These are phyloP conservation scores for Eupithecia inturbata DNA, from an alignment of 2,888 invertebrate genomes.

Conservation along the genomic window DNA sequence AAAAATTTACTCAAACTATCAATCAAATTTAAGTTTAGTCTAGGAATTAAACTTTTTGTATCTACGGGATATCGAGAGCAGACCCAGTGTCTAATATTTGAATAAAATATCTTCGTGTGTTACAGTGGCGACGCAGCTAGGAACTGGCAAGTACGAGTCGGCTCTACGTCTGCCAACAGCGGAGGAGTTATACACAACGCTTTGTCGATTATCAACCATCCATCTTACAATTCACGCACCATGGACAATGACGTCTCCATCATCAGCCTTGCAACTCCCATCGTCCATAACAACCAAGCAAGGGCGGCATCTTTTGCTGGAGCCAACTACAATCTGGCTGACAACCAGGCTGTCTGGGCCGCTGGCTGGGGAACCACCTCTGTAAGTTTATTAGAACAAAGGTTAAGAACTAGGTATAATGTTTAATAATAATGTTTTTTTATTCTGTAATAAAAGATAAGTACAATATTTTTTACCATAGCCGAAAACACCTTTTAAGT, in stretches of 20 bases:
- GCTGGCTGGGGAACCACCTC: conserved; percentile 61
- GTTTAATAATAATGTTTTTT: too few species aligned
- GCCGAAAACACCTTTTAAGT: too few species aligned
- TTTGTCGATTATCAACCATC: too few species aligned
- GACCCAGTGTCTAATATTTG: not conserved
- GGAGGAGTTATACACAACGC: conserved; percentile 55
- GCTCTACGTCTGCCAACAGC: conserved; percentile 58
- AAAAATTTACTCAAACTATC: too few species aligned
- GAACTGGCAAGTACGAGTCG: conserved; percentile 58
- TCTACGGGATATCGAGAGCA: too few species aligned
- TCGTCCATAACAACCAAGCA: conserved; percentile 38
- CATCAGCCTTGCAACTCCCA: conserved; percentile 43
- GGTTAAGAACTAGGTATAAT: not conserved
- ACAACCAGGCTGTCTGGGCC: conserved; percentile 60
- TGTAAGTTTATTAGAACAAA: too few species aligned
- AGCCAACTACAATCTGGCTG: conserved; percentile 54
- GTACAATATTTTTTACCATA: too few species aligned
- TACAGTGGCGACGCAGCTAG: conserved; percentile 48
- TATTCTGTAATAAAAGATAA: too few species aligned
- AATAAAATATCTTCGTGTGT: not conserved
- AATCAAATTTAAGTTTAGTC: too few species aligned
- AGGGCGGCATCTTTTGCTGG: conserved; percentile 49
- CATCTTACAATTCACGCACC: conserved; percentile 42
- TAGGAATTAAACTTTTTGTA: too few species aligned
- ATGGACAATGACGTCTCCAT: conserved; percentile 60